A percentile compares a stretch with the other conserved stretches of the same genome.
These are phyloP conservation scores for Manduca sexta DNA, from an alignment of 1,140 invertebrate species.

Conservation along the genomic window DNA sequence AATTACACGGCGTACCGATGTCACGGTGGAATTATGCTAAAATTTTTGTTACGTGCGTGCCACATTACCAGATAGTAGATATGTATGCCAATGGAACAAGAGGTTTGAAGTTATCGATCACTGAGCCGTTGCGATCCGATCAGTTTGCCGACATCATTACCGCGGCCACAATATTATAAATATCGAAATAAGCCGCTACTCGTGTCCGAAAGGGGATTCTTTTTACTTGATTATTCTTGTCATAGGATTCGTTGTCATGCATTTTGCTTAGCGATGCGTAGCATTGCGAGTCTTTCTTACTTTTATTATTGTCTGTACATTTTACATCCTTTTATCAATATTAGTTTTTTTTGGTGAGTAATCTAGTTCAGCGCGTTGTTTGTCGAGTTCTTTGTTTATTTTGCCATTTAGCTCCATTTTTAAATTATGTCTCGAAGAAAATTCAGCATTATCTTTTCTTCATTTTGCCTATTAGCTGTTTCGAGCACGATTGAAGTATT, in stretches of 20 bases:
- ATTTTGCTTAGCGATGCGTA: no score
- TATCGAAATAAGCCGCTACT: slow-evolving; percentile 1
- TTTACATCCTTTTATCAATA: no score
- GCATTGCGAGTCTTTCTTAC: no score
- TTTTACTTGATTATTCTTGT: not conserved
- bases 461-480: slow-evolving; percentile 14
- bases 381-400: no score
- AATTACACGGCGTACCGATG: not conserved
- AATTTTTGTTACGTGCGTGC: not conserved
- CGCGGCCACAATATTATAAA: slow-evolving; percentile 11
- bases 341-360: no score
- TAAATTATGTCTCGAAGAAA: no score
- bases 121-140: slow-evolving; percentile 6
- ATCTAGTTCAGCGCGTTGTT: no score
- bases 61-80: not conserved
- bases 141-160: slow-evolving; percentile 17
- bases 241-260: no score
- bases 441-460: slow-evolving; percentile 11
- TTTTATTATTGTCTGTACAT: no score
- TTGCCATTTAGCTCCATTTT: no score
- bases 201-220: not conserved
- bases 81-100: slow-evolving; percentile 10
- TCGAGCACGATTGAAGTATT: slow-evolving; percentile 9
- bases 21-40: slow-evolving; percentile 1
- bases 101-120: slow-evolving; percentile 9